These are phyloP conservation scores for Hypsopygia costalis DNA, from an alignment of 2,888 invertebrate species.

Conservation along the genomic window DNA sequence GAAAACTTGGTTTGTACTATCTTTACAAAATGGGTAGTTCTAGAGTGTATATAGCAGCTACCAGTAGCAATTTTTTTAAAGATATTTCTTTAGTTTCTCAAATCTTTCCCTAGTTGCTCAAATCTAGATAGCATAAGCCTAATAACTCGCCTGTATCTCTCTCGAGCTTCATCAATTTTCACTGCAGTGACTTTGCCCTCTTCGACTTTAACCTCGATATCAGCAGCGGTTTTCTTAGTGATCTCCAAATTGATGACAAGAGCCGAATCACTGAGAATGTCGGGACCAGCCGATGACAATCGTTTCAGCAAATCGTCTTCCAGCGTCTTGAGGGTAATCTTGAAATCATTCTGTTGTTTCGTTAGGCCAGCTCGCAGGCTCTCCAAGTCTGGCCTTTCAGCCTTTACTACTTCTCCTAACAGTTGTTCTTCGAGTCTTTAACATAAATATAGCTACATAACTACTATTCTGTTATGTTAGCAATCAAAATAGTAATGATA, in stretches of 20 bases:
- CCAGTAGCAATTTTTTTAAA: no score
- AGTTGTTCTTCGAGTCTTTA: conserved; percentile 92
- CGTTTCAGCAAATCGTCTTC: conserved; percentile 94
- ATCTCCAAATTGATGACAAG: conserved; percentile 95
- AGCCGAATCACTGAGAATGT: conserved; percentile 94
- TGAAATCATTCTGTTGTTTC: conserved; percentile 96
- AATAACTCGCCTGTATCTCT: conserved; percentile 87
- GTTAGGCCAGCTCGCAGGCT: conserved; percentile 89
- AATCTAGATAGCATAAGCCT: no score
- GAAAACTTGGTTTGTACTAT: no score
- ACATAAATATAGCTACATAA: no score
- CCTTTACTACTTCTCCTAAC: conserved; percentile 95
- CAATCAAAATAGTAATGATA: no score
- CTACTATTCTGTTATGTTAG: no score
- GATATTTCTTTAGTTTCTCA: no score
- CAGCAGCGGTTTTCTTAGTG: conserved; percentile 95
- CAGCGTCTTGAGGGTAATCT: conserved; percentile 93
- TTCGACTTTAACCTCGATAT: conserved; percentile 91
- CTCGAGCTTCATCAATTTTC: conserved; percentile 95
- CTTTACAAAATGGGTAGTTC: no score
- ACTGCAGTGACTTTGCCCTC: conserved; percentile 93
- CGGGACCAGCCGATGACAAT: conserved; percentile 93
- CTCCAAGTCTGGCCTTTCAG: conserved; percentile 95
- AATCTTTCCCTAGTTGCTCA: no score
- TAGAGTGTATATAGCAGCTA: no score